phyloP scores from a whole-genome alignment of 2,113 vertebrate species.

The Esox niger region DNA sequence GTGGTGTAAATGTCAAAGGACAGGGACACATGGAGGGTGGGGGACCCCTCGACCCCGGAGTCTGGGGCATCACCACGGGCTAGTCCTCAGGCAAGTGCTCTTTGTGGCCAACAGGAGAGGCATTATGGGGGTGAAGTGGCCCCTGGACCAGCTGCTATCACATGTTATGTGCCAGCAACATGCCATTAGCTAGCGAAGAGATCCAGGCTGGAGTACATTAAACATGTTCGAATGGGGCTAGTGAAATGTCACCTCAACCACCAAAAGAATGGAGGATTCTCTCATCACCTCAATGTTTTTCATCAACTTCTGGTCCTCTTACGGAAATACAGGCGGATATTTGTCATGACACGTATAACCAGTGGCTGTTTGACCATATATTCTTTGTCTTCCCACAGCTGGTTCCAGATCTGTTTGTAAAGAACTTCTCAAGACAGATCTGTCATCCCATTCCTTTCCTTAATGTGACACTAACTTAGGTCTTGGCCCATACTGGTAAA shows the following conservation, averaged over 20 bases:
- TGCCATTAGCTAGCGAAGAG: constrained; percentile 56
- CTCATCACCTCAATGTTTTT: no score
- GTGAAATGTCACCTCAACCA: no score
- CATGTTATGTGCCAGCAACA: constrained; percentile 45
- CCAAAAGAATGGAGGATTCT: no score
- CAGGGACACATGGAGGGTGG: neutral
- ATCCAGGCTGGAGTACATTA: no score
- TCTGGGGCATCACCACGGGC: neutral
- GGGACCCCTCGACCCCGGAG: neutral
- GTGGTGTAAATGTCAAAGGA: constrained; percentile 7
- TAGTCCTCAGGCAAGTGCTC: neutral
- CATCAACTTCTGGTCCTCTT: no score
- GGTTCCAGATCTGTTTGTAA: constrained; percentile 24
- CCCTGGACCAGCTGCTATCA: constrained; percentile 61
- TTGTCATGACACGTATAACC: no score
- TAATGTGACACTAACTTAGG: no score
- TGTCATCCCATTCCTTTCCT: no score
- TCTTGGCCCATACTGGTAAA: no score
- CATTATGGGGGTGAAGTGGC: constrained; percentile 52
- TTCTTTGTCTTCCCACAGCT: neutral
- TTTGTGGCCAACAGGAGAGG: constrained; percentile 45
- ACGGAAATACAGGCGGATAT: no score
- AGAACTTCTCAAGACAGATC: no score
- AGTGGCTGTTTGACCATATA: neutral
- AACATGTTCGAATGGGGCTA: no score